Evolutionary conservation across 2,113 vertebrate genomes (phyloP).

Genomic region (Nipponia nippon): DNA sequence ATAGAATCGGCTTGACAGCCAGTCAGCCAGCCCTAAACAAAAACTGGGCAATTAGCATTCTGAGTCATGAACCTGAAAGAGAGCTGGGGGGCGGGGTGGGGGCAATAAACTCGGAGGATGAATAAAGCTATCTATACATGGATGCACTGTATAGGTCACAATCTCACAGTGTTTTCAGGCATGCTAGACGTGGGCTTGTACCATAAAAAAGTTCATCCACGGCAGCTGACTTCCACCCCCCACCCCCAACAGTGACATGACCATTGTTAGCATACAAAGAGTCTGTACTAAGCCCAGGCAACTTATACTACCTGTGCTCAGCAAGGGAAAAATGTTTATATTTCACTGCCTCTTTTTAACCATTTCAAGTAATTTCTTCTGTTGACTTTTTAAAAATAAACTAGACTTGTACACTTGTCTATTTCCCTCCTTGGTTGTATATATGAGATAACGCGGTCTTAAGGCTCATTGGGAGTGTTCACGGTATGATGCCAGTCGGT

Average conservation of each 20-base stretch:
- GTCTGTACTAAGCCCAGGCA: not conserved
- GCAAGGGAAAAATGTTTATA: not conserved
- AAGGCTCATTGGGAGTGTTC: not conserved
- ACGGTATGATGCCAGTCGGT: not conserved
- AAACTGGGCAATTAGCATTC: constrained; percentile 52
- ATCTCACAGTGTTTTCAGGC: not conserved
- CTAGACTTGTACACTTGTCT: not conserved
- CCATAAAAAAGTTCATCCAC: not conserved
- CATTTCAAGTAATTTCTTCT: not conserved
- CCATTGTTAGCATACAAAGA: not conserved
- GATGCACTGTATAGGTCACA: not conserved
- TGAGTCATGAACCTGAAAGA: constrained; percentile 14
- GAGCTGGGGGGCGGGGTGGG: not conserved
- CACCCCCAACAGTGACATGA: not conserved
- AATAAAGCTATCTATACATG: constrained; percentile 35
- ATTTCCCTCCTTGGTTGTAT: not conserved
- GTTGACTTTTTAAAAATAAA: not conserved
- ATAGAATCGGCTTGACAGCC: constrained; percentile 49
- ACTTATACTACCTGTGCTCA: not conserved
- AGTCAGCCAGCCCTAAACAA: constrained; percentile 20
- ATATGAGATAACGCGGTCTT: not conserved
- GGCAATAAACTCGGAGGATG: not conserved
- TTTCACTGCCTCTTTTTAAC: not conserved
- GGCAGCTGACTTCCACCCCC: not conserved
- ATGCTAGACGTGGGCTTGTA: not conserved